These are phyloP conservation scores for Pseudochirops corinnae DNA, from an alignment of 2,797 vertebrate species.

Conservation along the genomic window DNA sequence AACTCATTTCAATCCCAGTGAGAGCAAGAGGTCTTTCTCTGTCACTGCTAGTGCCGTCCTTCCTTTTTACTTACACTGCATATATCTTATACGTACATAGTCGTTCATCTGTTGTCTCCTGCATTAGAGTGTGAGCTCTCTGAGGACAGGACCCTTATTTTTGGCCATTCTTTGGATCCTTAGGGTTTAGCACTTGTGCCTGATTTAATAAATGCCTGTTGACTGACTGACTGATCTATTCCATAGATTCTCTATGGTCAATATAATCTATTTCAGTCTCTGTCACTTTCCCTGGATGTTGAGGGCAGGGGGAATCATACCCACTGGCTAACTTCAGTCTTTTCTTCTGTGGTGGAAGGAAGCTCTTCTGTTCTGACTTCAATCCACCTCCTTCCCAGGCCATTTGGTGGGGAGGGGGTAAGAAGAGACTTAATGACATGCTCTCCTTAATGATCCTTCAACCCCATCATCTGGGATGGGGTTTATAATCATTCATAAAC, in stretches of 20 bases:
- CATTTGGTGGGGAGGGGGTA: conserved; percentile 68
- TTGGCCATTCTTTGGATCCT: background rate
- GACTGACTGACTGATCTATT: background rate
- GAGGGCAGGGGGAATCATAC: conserved; percentile 1
- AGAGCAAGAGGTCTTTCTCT: background rate
- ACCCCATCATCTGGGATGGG: conserved; percentile 77
- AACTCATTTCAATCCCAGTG: background rate
- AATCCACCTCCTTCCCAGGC: conserved; percentile 67
- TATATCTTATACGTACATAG: background rate
- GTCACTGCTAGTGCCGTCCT: background rate
- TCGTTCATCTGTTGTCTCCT: background rate
- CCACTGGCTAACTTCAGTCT: conserved; percentile 36
- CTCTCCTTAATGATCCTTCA: conserved; percentile 74
- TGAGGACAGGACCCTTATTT: background rate
- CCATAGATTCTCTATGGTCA: background rate
- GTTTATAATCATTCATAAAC: conserved; percentile 79
- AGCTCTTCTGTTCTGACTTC: conserved; percentile 59
- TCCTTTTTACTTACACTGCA: background rate
- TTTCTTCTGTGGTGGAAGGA: conserved; percentile 51
- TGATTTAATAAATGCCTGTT: background rate
- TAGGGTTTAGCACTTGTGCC: background rate
- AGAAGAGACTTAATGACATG: conserved; percentile 79
- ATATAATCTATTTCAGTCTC: background rate
- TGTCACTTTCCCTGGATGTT: background rate
- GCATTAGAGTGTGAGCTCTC: background rate